Evolutionary conservation across 2,113 vertebrate genomes (phyloP).

Genomic region (Anas platyrhynchos): DNA sequence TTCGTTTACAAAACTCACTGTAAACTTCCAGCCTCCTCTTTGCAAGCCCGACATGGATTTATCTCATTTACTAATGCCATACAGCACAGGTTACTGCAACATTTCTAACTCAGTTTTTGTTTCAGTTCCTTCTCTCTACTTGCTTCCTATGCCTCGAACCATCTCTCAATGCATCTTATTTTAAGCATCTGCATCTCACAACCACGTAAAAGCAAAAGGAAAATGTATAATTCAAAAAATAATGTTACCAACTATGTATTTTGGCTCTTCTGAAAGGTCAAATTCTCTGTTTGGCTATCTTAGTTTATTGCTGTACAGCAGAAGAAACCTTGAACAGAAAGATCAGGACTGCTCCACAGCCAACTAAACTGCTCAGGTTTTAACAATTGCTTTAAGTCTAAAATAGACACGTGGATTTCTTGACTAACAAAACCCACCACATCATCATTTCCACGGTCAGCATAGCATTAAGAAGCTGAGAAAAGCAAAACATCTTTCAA

Average conservation of each 20-base stretch:
- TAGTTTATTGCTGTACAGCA: neutral
- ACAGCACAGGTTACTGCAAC: neutral
- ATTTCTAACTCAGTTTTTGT: neutral
- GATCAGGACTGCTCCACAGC: neutral
- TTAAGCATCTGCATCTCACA: neutral
- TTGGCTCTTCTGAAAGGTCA: neutral
- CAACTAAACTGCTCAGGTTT: neutral
- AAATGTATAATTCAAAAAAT: neutral
- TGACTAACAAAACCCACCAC: neutral
- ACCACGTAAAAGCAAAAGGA: neutral
- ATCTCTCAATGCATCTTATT: neutral
- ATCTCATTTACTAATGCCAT: neutral
- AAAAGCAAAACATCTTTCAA: neutral
- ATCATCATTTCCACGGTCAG: neutral
- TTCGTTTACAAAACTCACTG: neutral
- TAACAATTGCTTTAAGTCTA: neutral
- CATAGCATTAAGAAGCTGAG: neutral
- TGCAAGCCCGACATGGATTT: neutral
- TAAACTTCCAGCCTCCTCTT: neutral
- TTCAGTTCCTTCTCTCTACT: neutral
- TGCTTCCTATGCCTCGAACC: neutral
- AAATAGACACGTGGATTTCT: neutral
- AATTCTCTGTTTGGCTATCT: neutral
- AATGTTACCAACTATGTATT: neutral
- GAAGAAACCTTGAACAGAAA: neutral